A percentile compares a stretch with the other conserved stretches of the same genome.
phyloP scores from a whole-genome alignment of 2,797 vertebrate genomes.

The Cebuella pygmaea region DNA sequence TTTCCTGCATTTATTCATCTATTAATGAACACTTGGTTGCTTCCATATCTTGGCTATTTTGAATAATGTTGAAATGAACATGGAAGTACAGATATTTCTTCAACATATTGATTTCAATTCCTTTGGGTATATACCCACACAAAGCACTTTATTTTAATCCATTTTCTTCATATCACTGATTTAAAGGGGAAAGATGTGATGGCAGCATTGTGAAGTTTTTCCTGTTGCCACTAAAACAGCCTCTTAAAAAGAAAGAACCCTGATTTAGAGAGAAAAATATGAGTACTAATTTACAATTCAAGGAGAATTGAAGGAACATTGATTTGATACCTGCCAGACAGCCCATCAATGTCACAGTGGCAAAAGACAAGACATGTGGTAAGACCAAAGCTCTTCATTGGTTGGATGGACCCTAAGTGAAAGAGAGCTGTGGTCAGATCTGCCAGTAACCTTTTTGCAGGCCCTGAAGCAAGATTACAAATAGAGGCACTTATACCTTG shows the following conservation, averaged over 20 bases:
- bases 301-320: background rate
- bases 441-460: background rate
- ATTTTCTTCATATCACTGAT: background rate
- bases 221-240: background rate
- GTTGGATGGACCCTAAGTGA: background rate
- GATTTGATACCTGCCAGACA: background rate
- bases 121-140: background rate
- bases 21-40: background rate
- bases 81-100: background rate
- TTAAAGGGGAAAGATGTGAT: background rate
- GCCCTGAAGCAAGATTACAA: background rate
- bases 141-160: background rate
- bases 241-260: background rate
- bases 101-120: background rate
- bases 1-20: background rate
- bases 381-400: background rate
- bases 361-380: background rate
- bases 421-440: background rate
- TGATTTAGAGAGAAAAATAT: background rate
- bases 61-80: background rate
- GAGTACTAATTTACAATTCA: background rate
- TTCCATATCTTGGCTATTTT: background rate
- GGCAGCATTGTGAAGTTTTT: background rate
- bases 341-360: background rate
- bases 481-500: background rate